Conservation (phyloP, 1,140 invertebrate species). For the Drosophila azteca region DNA sequence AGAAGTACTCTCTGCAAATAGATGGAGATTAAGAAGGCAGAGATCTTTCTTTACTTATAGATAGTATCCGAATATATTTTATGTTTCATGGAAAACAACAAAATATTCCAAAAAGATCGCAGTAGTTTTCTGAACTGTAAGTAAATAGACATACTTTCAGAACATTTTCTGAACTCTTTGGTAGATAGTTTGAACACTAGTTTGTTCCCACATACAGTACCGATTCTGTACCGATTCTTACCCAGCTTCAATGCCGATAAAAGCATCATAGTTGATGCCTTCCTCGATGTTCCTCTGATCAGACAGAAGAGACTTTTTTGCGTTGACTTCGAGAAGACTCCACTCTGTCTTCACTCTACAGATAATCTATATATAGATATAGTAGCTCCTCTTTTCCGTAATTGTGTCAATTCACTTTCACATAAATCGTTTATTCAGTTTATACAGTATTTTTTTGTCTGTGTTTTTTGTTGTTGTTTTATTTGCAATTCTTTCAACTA, state of each 20-base stretch:
- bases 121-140: too few species aligned
- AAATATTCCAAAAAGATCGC: too few species aligned
- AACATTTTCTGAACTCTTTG: too few species aligned
- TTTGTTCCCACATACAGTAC: too few species aligned
- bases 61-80: too few species aligned
- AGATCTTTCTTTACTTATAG: too few species aligned
- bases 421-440: constrained; percentile 63
- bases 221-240: constrained; percentile 39
- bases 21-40: too few species aligned
- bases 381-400: constrained; percentile 14
- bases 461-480: constrained; percentile 34
- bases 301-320: constrained; percentile 28
- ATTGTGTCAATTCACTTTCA: constrained; percentile 80
- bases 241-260: constrained; percentile 83
- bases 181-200: background rate
- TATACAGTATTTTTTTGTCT: constrained; percentile 32
- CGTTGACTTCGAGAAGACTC: constrained; percentile 8
- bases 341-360: constrained; percentile 17
- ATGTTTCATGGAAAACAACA: too few species aligned
- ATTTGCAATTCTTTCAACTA: constrained; percentile 65
- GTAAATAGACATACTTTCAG: too few species aligned
- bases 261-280: constrained; percentile 76
- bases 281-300: constrained; percentile 24
- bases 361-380: constrained; percentile 7
- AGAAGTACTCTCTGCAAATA: too few species aligned